A percentile compares a stretch with the other conserved stretches of the same genome.
Conservation (phyloP, 2,113 vertebrate species). For the Pyxicephalus adspersus region DNA sequence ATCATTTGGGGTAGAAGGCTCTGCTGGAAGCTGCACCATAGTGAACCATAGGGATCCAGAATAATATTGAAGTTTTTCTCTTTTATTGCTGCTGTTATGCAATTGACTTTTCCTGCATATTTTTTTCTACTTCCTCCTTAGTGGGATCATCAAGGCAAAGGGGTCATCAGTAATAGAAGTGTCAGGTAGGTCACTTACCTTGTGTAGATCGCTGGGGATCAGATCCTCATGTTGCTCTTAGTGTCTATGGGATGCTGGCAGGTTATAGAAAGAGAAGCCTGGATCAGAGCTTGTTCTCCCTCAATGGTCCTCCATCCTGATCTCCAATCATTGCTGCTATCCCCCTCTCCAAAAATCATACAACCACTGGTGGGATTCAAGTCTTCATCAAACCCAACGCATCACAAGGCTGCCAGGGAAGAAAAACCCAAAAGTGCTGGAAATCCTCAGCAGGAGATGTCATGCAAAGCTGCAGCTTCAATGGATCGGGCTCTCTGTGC, state of each 20-base stretch:
- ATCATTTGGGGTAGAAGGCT: too few species aligned
- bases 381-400: slow-evolving; percentile 3
- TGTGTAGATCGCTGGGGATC: not conserved
- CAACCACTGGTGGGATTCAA: slow-evolving; percentile 26
- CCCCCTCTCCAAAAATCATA: slow-evolving; percentile 3
- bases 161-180: not conserved
- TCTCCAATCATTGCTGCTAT: not conserved
- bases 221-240: slow-evolving; percentile 25
- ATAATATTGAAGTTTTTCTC: not conserved
- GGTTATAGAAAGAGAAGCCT: not conserved
- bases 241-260: not conserved
- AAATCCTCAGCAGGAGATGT: slow-evolving; percentile 4
- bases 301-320: slow-evolving; percentile 26
- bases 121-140: not conserved
- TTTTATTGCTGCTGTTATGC: not conserved
- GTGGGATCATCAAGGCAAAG: not conserved
- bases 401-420: not conserved
- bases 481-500: not conserved
- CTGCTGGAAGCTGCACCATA: too few species aligned
- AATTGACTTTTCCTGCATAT: not conserved
- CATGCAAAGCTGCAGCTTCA: slow-evolving; percentile 37
- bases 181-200: slow-evolving; percentile 1
- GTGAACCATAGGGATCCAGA: too few species aligned
- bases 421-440: slow-evolving; percentile 16
- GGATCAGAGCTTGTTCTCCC: not conserved